Evolutionary conservation across 2,797 vertebrate species (phyloP).

Genomic region (Paedocypris micromegethes): DNA sequence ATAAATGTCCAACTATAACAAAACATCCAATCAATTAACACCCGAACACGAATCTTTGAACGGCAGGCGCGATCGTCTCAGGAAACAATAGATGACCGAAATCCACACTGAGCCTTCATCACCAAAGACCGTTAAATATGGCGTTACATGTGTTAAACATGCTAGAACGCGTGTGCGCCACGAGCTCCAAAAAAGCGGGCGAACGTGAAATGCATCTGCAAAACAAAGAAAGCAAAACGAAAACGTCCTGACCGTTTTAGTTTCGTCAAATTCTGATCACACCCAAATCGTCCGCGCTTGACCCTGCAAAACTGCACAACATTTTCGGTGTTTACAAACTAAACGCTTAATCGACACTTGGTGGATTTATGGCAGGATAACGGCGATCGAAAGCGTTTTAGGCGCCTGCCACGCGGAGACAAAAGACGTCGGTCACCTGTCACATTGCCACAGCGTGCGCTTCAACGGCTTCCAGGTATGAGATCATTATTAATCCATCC

Average conservation of each 20-base stretch:
- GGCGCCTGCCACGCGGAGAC: slow-evolving; percentile 8
- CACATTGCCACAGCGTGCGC: not conserved
- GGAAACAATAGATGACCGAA: slow-evolving; percentile 29
- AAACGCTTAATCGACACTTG: slow-evolving; percentile 1
- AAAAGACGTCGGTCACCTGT: slow-evolving; percentile 20
- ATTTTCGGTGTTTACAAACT: not conserved
- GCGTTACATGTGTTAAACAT: not conserved
- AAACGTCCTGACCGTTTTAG: no score
- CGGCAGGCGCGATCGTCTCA: slow-evolving; percentile 8
- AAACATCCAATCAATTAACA: no score
- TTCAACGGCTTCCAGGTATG: no score
- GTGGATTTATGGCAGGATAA: not conserved
- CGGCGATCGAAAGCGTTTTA: not conserved
- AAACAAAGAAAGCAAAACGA: not conserved
- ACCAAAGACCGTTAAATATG: not conserved
- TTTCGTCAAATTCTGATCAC: slow-evolving; percentile 23
- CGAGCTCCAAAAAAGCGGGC: not conserved
- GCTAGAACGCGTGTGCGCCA: no score
- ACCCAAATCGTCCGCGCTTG: slow-evolving; percentile 11
- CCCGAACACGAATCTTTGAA: not conserved
- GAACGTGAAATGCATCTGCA: not conserved
- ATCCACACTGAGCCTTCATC: slow-evolving; percentile 14
- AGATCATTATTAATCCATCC: no score
- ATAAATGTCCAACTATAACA: no score
- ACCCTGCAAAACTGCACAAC: slow-evolving; percentile 6